phyloP scores from a whole-genome alignment of 2,888 invertebrate species.

The Patella caerulea region DNA sequence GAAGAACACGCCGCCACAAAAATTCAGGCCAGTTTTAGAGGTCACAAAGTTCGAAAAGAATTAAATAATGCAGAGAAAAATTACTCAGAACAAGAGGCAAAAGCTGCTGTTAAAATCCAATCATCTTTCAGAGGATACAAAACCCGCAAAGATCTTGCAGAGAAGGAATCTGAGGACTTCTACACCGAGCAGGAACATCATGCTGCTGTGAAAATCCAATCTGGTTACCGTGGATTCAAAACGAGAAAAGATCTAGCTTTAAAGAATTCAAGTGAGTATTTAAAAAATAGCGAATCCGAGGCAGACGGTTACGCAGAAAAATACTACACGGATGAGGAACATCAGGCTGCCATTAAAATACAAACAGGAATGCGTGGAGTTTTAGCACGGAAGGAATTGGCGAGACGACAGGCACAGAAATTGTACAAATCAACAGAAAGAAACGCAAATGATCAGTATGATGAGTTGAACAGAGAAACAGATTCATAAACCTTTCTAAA shows the following conservation, averaged over 20 bases:
- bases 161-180: conserved; percentile 1
- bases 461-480: no score
- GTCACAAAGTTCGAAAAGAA: conserved; percentile 24
- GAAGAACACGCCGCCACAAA: conserved; percentile 20
- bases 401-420: not conserved
- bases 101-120: conserved; percentile 1
- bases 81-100: not conserved
- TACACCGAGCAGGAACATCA: conserved; percentile 24
- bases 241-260: conserved; percentile 29
- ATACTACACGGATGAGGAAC: not conserved
- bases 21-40: conserved; percentile 29
- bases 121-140: not conserved
- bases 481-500: no score
- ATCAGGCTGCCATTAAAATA: conserved; percentile 12
- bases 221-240: conserved; percentile 38
- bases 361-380: conserved; percentile 12
- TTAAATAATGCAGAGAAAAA: conserved; percentile 15
- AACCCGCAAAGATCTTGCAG: not conserved
- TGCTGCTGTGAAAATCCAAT: conserved; percentile 44
- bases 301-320: not conserved
- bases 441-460: not conserved
- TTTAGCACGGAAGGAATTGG: conserved; percentile 14
- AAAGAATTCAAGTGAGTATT: conserved; percentile 18
- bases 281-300: not conserved
- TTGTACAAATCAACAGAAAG: not conserved